Percentiles rank a stretch among this genome's conserved stretches.
Evolutionary conservation across 2,113 vertebrate species (phyloP).

Genomic region (Pluvianellus socialis): DNA sequence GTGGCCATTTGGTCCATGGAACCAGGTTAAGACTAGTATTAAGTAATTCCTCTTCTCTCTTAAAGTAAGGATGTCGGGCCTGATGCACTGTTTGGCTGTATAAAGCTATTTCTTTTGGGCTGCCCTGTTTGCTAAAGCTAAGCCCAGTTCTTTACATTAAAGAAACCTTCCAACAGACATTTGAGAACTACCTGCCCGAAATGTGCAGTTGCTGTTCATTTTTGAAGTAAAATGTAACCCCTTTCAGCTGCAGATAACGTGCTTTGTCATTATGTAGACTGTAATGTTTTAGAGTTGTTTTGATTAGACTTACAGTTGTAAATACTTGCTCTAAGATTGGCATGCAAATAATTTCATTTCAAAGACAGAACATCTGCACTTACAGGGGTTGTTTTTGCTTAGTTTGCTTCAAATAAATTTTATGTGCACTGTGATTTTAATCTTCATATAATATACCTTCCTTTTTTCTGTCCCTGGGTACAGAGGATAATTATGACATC

Average conservation of each 20-base stretch:
- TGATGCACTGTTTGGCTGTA: neutral
- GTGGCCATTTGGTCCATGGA: neutral
- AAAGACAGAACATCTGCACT: neutral
- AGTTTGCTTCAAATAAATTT: neutral
- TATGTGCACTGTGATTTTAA: neutral
- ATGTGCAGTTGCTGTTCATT: neutral
- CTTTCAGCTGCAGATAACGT: neutral
- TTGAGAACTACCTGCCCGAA: neutral
- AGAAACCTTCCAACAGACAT: neutral
- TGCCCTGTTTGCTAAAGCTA: neutral
- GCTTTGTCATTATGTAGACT: neutral
- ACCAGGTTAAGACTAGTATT: neutral
- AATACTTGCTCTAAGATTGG: neutral
- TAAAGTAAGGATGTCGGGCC: neutral
- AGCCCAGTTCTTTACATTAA: neutral
- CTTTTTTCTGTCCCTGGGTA: neutral
- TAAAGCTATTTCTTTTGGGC: neutral
- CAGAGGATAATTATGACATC: neutral
- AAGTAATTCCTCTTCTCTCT: neutral
- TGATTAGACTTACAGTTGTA: neutral
- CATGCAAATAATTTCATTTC: neutral
- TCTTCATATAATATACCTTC: neutral
- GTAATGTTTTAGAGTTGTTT: neutral
- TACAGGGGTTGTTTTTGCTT: neutral
- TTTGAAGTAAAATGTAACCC: neutral